phyloP scores from a whole-genome alignment of 2,888 invertebrate genomes.

The Orthosia cruda region DNA sequence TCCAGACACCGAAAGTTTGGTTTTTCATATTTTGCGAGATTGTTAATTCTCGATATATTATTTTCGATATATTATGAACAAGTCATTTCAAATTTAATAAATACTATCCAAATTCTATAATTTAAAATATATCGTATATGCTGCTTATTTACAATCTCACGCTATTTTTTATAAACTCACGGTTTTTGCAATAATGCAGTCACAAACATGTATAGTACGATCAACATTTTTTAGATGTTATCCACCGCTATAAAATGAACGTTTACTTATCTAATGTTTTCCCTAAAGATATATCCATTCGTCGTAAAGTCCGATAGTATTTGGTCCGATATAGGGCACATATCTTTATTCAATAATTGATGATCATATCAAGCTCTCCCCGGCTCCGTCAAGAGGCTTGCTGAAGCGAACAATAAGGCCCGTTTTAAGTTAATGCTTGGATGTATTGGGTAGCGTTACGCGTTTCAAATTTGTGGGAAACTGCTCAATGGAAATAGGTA shows the following conservation, averaged over 20 bases:
- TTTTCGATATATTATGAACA: too few relatives aligned
- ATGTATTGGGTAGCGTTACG: conserved; percentile 78
- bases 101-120: too few relatives aligned
- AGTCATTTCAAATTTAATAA: too few relatives aligned
- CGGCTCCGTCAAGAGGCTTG: conserved; percentile 76
- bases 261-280: conserved; percentile 30
- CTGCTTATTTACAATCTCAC: too few relatives aligned
- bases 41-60: too few relatives aligned
- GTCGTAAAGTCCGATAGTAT: too few relatives aligned
- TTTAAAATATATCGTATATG: too few relatives aligned
- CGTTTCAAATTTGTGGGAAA: conserved; percentile 77
- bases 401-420: conserved; percentile 83
- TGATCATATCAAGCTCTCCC: conserved; percentile 77
- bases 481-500: conserved; percentile 78
- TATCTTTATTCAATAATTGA: conserved; percentile 81
- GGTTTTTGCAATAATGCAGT: background rate
- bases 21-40: too few relatives aligned
- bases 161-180: background rate
- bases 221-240: conserved; percentile 13
- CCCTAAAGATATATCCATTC: conserved; percentile 12
- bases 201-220: background rate
- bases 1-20: too few relatives aligned
- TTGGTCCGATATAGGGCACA: conserved; percentile 42
- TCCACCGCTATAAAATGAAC: conserved; percentile 1
- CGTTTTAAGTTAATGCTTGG: conserved; percentile 84